A percentile compares a stretch with the other conserved stretches of the same genome.
Evolutionary conservation across 2,113 vertebrate species (phyloP).

Genomic region (Amblyornis subalaris): DNA sequence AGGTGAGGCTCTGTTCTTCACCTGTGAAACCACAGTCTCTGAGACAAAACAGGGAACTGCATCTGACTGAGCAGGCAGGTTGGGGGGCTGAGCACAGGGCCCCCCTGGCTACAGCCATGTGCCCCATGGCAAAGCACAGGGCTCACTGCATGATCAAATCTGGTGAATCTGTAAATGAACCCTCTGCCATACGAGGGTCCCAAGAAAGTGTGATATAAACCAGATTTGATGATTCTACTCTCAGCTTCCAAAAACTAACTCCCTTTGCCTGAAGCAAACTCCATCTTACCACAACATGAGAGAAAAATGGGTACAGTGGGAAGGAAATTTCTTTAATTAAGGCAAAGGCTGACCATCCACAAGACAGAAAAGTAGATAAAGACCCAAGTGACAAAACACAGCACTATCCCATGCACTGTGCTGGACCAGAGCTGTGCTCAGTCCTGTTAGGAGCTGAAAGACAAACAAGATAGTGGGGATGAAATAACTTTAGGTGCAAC

Average conservation of each 20-base stretch:
- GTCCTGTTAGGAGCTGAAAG: neutral
- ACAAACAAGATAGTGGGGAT: neutral
- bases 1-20: neutral
- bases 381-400: neutral
- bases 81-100: neutral
- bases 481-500: neutral
- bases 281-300: neutral
- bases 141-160: neutral
- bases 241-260: neutral
- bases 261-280: neutral
- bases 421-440: neutral
- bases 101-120: accelerated
- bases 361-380: neutral
- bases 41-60: neutral
- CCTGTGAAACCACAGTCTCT: neutral
- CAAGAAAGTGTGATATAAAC: neutral
- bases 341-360: neutral
- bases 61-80: neutral
- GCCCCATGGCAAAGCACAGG: neutral
- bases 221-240: neutral
- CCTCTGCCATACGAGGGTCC: accelerated
- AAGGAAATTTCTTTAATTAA: neutral
- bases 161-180: neutral
- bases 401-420: neutral
- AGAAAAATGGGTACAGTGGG: neutral